Conservation (phyloP, 2,888 invertebrate species). For the Teleogryllus oceanicus region DNA sequence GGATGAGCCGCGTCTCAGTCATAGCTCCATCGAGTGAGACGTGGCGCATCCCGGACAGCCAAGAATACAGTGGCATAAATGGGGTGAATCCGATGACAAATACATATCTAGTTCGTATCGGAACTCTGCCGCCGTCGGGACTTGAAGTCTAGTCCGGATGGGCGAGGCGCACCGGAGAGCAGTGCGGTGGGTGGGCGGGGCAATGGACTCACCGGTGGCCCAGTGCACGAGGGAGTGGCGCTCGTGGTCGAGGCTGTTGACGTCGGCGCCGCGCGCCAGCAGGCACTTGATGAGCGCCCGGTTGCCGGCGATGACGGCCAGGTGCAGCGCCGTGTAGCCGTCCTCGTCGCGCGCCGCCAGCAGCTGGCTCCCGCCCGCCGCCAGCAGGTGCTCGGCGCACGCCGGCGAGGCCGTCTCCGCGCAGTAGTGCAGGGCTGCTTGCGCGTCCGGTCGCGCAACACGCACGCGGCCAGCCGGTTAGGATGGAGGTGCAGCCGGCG, state of each 20-base stretch:
- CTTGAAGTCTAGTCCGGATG: background rate
- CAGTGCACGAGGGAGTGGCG: constrained; percentile 95
- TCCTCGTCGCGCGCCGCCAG: constrained; percentile 85
- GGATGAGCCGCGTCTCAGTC: too few species aligned
- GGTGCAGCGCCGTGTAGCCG: constrained; percentile 91
- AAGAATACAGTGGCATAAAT: too few species aligned
- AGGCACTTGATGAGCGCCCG: constrained; percentile 80
- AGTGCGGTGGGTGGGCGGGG: background rate
- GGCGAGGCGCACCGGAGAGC: background rate
- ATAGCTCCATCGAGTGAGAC: too few species aligned
- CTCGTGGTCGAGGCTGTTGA: constrained; percentile 87
- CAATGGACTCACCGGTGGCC: constrained; percentile 78
- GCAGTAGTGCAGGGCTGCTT: constrained; percentile 92
- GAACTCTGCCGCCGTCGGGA: background rate
- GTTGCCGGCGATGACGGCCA: constrained; percentile 92
- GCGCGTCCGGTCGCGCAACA: constrained; percentile 67
- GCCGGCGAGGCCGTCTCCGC: constrained; percentile 63
- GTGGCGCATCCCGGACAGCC: too few species aligned
- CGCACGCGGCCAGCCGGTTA: too few species aligned
- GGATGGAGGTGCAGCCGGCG: too few species aligned
- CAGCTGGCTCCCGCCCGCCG: constrained; percentile 81
- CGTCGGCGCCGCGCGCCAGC: constrained; percentile 82
- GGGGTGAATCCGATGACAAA: too few species aligned
- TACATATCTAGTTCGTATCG: too few species aligned
- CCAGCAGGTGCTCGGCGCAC: constrained; percentile 67